phyloP scores from a whole-genome alignment of 2,888 invertebrate species.

The Andrena chrysosceles region DNA sequence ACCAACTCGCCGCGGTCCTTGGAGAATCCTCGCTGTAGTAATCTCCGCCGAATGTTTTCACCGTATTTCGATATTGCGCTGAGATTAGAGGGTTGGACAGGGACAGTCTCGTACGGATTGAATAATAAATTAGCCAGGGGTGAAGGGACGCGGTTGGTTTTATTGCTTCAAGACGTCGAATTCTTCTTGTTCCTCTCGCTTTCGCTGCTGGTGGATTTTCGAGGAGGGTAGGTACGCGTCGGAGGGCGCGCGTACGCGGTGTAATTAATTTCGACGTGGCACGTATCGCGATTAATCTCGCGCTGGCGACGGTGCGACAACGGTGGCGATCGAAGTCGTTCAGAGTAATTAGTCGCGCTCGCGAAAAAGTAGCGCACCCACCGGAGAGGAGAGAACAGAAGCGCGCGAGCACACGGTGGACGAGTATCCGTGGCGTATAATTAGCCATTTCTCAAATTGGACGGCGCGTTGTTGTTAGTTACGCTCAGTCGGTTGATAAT shows the following conservation, averaged over 20 bases:
- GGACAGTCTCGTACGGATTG: conserved; percentile 23
- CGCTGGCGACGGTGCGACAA: conserved; percentile 47
- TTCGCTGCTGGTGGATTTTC: neutral
- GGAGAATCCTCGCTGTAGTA: conserved; percentile 11
- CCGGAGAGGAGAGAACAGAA: neutral
- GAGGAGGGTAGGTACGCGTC: neutral
- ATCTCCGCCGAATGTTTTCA: conserved; percentile 36
- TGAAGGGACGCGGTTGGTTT: conserved; percentile 3
- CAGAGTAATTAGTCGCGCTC: conserved; percentile 41
- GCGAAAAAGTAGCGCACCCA: conserved; percentile 17
- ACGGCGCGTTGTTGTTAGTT: conserved; percentile 81
- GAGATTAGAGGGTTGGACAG: neutral
- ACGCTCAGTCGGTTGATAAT: conserved; percentile 67
- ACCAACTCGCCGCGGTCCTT: conserved; percentile 11
- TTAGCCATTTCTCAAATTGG: conserved; percentile 80
- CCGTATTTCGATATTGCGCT: conserved; percentile 1
- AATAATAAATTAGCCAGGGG: conserved; percentile 43
- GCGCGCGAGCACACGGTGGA: neutral
- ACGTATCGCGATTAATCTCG: conserved; percentile 45
- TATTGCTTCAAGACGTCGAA: conserved; percentile 31
- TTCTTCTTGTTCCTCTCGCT: neutral
- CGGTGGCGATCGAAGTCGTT: conserved; percentile 55
- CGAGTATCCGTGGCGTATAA: conserved; percentile 33
- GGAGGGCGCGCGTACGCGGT: conserved; percentile 6
- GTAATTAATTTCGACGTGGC: conserved; percentile 40